Evolutionary conservation across 2,113 vertebrate species (phyloP).

Genomic region (Melanerpes aurifrons): DNA sequence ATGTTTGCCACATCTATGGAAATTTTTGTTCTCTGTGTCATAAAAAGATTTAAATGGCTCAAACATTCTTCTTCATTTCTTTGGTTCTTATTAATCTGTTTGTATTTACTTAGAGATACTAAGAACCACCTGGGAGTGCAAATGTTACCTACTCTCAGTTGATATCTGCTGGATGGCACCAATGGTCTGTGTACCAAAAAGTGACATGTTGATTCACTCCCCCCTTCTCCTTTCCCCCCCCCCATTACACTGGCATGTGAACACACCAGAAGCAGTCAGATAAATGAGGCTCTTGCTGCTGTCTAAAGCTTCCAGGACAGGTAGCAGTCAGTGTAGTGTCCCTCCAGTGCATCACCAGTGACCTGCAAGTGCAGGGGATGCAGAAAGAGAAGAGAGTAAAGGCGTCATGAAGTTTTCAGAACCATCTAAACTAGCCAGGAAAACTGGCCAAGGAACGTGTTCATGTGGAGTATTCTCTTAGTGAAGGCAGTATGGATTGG

Average conservation of each 20-base stretch:
- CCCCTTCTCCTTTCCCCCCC: too few relatives aligned
- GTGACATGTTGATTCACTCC: too few relatives aligned
- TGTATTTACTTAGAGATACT: background rate
- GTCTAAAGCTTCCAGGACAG: background rate
- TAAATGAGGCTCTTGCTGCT: background rate
- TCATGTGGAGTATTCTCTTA: background rate
- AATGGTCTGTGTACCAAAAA: background rate
- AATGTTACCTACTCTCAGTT: background rate
- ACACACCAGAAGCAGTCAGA: background rate
- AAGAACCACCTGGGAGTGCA: background rate
- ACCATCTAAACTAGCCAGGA: background rate
- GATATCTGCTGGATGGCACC: background rate
- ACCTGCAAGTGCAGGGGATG: background rate
- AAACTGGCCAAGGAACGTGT: background rate
- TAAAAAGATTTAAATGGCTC: background rate
- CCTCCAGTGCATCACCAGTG: background rate
- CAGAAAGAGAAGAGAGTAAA: background rate
- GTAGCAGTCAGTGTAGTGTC: background rate
- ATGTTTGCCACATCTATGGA: background rate
- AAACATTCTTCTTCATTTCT: background rate
- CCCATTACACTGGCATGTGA: rapidly evolving
- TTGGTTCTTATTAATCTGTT: background rate
- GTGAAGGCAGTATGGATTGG: background rate
- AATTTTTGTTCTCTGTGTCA: background rate
- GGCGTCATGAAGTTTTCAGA: background rate